Percentiles rank a stretch among this genome's conserved stretches.
These are phyloP conservation scores for Mustela nigripes DNA, from an alignment of 2,113 vertebrate genomes.

Conservation along the genomic window DNA sequence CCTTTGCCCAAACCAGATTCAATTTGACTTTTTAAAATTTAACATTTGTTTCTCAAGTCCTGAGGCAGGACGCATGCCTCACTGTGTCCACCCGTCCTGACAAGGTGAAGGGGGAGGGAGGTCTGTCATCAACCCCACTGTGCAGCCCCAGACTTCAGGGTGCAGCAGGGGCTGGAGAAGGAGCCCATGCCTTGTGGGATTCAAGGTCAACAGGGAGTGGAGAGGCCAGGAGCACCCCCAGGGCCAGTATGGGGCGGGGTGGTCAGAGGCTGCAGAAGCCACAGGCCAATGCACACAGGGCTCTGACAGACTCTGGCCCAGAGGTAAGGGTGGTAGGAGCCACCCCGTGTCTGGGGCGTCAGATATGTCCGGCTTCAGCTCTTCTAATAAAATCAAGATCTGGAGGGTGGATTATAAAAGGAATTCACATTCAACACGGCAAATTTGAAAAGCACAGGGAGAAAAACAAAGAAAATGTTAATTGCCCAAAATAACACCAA, in stretches of 20 bases:
- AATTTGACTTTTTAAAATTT: neutral
- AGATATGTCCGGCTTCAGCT: neutral
- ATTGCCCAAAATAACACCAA: neutral
- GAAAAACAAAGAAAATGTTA: neutral
- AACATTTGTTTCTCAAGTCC: neutral
- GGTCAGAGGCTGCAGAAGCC: neutral
- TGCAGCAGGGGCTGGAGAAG: neutral
- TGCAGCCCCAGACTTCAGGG: too few species aligned
- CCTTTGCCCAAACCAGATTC: neutral
- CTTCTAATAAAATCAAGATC: neutral
- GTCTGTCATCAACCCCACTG: neutral
- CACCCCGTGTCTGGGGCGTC: neutral
- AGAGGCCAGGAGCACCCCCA: neutral
- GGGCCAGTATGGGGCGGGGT: neutral
- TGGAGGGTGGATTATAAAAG: neutral
- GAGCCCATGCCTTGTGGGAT: neutral
- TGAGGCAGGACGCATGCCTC: rapidly evolving
- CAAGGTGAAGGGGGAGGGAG: too few species aligned
- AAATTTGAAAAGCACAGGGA: neutral
- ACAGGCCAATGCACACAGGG: rapidly evolving
- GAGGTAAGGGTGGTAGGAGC: neutral
- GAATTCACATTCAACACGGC: neutral
- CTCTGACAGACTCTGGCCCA: neutral
- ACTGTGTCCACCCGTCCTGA: neutral
- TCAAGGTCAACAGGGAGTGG: neutral